These are phyloP conservation scores for Shargacucullia verbasci DNA, from an alignment of 2,888 invertebrate species.

Conservation along the genomic window DNA sequence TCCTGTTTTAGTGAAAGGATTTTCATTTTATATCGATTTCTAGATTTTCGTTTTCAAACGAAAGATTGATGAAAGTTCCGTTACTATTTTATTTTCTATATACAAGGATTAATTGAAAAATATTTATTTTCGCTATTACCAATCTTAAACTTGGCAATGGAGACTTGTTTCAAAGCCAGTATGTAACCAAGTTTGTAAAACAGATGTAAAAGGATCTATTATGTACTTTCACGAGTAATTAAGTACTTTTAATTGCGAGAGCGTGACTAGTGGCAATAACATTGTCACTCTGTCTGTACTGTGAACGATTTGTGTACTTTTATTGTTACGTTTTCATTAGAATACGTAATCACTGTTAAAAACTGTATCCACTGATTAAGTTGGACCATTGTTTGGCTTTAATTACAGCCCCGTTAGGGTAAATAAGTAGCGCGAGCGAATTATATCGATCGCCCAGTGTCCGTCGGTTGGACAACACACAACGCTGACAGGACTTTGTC, in stretches of 20 bases:
- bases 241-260: slow-evolving; percentile 12
- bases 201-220: not conserved
- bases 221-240: not conserved
- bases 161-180: too few species aligned
- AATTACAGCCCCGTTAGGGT: slow-evolving; percentile 63
- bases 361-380: slow-evolving; percentile 58
- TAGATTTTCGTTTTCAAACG: slow-evolving; percentile 17
- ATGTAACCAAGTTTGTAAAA: too few species aligned
- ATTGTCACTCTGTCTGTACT: slow-evolving; percentile 15
- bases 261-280: slow-evolving; percentile 34
- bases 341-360: slow-evolving; percentile 45
- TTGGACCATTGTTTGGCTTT: slow-evolving; percentile 68
- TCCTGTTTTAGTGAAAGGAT: slow-evolving; percentile 48
- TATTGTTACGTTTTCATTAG: slow-evolving; percentile 23
- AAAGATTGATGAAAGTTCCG: too few species aligned
- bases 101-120: too few species aligned
- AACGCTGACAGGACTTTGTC: slow-evolving; percentile 33
- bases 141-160: too few species aligned
- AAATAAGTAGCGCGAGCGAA: slow-evolving; percentile 57
- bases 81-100: too few species aligned
- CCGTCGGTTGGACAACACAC: slow-evolving; percentile 27
- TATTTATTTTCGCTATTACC: too few species aligned
- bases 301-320: slow-evolving; percentile 2
- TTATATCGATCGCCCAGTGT: slow-evolving; percentile 53
- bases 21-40: slow-evolving; percentile 24